A percentile compares a stretch with the other conserved stretches of the same genome.
Conservation (phyloP, 2,113 vertebrate species). For the Chloebia gouldiae region DNA sequence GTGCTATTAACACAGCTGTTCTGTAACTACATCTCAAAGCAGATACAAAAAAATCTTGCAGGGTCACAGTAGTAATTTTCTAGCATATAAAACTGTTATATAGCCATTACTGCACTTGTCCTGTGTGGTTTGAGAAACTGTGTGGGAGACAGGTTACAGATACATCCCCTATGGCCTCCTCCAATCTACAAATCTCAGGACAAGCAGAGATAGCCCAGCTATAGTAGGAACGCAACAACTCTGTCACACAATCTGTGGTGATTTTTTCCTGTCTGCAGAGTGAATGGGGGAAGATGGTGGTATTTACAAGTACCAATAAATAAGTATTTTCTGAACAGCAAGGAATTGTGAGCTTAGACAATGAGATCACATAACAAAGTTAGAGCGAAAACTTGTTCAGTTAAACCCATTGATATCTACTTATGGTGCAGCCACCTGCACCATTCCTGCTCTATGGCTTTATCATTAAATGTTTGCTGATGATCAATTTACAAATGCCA, state of each 20-base stretch:
- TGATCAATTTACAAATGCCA: background rate
- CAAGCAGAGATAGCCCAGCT: background rate
- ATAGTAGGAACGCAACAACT: background rate
- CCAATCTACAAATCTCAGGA: background rate
- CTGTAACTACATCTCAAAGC: background rate
- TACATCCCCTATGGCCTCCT: background rate
- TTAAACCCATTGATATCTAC: background rate
- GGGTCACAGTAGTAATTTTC: background rate
- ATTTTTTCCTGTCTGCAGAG: background rate
- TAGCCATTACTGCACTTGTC: background rate
- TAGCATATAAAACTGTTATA: background rate
- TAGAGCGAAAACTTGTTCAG: background rate
- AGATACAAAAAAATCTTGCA: background rate
- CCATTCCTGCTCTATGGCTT: background rate
- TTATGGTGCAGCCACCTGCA: background rate
- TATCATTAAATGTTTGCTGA: background rate
- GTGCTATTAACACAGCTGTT: background rate
- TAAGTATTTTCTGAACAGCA: background rate
- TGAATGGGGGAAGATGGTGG: background rate
- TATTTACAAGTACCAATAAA: background rate
- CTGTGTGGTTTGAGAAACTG: background rate
- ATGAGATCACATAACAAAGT: background rate
- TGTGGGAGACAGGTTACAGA: background rate
- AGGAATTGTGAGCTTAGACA: background rate
- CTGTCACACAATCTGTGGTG: fast-evolving